Evolutionary conservation across 2,888 invertebrate species (phyloP), one percentile per base, ranked within the genome.

Genomic region (Agrochola litura): DNA sequence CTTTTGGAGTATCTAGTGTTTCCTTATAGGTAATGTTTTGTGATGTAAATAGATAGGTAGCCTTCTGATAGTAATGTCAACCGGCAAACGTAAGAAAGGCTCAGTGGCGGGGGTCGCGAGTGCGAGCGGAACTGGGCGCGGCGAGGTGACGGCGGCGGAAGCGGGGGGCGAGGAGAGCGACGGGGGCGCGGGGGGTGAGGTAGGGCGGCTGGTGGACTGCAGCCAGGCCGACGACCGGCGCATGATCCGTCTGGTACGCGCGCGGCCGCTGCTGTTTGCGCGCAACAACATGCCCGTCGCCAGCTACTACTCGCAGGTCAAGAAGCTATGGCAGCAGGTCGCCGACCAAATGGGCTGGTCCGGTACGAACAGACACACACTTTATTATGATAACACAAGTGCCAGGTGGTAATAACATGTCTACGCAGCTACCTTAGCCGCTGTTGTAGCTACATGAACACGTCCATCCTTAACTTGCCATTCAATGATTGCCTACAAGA

Each of bases 221-320:
- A 92, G 92, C 87, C 95, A 96, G 92, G 96, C 96, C 61, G 96
- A 96, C 89, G 96, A 96, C 92, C 93, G 95, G 72, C 92, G 92
- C 81, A 92, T 96, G 91, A 96, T 96, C 89, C 89, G 89, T 72
- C 92, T 96, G 89, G 96, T 96, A 92, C 92, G 93, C 88, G 94
- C 88, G 89, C 94, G 96, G 70, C 93, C 92, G 70, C 90, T 95
- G 91, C 92, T 96, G 89, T 96, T 94, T 91, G 95, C 96, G 86
- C 92, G 96, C 73, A 95, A 93, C 92, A 95, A 94, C 91, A 93
- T 96, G 95, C 96, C 96, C 71, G 96, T 96, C 54, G 96, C 96
- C 82, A 95, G 95, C 90, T 95, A 95, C 93, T 95, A 96, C 92
- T 88, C 94, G 86, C 93, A 94, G 86, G 96, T 96, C 84, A 95